phyloP scores from a whole-genome alignment of 2,113 vertebrate genomes.

The Salvelinus namaycush region DNA sequence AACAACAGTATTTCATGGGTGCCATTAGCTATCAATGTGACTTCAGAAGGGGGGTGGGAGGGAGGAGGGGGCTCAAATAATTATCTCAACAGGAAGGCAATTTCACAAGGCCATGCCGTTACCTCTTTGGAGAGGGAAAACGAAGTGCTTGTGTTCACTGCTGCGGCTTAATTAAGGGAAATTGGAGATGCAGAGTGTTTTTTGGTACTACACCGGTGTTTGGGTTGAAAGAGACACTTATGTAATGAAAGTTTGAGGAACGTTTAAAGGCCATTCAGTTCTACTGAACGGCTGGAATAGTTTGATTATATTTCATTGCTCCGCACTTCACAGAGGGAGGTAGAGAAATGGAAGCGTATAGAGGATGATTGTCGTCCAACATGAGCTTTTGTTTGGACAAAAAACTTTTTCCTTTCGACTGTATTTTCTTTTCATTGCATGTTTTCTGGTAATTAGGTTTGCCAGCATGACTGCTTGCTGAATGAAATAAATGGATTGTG shows the following conservation, averaged over 20 bases:
- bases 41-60: constrained; percentile 5
- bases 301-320: constrained; percentile 17
- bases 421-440: background rate
- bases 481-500: background rate
- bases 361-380: background rate
- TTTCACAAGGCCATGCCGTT: constrained; percentile 1
- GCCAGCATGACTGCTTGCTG: background rate
- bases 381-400: background rate
- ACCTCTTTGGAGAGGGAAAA: constrained; percentile 8
- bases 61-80: constrained; percentile 7
- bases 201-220: background rate
- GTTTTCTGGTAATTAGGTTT: constrained; percentile 14
- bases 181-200: constrained; percentile 1
- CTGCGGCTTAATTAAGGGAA: constrained; percentile 5
- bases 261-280: constrained; percentile 11
- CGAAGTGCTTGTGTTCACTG: background rate
- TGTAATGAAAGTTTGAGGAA: constrained; percentile 8
- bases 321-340: background rate
- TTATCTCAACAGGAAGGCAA: constrained; percentile 22
- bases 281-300: background rate
- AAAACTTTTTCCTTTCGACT: background rate
- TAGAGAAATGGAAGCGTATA: background rate
- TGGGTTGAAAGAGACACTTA: constrained; percentile 1
- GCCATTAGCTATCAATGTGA: constrained; percentile 14
- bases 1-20: constrained; percentile 14